Evolutionary conservation across 2,888 invertebrate genomes (phyloP).

Genomic region (Leptinotarsa rubiginosa): DNA sequence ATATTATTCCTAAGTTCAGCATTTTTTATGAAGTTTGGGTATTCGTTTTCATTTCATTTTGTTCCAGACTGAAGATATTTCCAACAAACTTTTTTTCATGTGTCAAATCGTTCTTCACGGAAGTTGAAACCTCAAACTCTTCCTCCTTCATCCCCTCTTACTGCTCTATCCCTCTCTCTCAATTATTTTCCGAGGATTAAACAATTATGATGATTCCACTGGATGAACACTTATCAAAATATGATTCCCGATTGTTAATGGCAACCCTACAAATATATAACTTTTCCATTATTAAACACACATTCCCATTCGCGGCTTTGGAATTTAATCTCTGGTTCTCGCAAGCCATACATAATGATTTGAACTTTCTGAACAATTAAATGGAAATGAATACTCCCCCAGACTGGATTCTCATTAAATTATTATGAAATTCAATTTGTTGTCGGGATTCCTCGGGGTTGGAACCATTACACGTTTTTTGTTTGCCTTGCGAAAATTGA

Average conservation of each 20-base stretch:
- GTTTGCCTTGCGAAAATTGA: neutral
- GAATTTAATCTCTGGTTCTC: neutral
- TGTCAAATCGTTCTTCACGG: too few species aligned
- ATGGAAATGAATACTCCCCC: slow-evolving; percentile 5
- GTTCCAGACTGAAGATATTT: too few species aligned
- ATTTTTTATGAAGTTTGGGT: too few species aligned
- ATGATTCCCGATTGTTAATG: too few species aligned
- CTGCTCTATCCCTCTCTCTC: too few species aligned
- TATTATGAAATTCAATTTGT: slow-evolving; percentile 7
- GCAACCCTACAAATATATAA: neutral
- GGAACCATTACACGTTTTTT: slow-evolving; percentile 1
- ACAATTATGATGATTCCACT: neutral
- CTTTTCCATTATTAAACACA: slow-evolving; percentile 3
- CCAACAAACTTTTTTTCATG: too few species aligned
- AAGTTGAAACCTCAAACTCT: too few species aligned
- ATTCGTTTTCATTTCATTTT: too few species aligned
- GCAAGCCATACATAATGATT: slow-evolving; percentile 9
- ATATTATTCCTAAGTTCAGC: too few species aligned
- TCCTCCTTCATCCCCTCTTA: too few species aligned
- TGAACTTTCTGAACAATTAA: slow-evolving; percentile 1
- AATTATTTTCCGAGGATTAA: neutral
- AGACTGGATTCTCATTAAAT: slow-evolving; percentile 14
- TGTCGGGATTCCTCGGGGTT: neutral
- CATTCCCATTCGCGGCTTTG: neutral
- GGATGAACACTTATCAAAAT: neutral